Evolutionary conservation across 2,797 vertebrate species (phyloP), one percentile per base, ranked within the genome.

Genomic region (Sebastes itinus): DNA sequence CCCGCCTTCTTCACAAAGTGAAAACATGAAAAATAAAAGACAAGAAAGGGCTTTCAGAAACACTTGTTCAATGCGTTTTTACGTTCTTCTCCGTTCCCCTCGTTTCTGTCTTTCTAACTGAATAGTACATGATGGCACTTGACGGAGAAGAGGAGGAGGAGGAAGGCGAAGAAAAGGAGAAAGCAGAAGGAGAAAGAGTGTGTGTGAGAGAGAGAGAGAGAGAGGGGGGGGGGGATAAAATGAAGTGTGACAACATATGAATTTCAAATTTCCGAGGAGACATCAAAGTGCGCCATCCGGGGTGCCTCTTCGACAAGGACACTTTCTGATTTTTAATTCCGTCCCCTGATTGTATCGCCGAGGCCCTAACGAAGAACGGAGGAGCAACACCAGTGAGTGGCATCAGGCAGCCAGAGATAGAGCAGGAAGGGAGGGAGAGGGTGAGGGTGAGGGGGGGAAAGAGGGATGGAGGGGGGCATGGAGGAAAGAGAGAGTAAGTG

Each of bases 191-290:
- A 42, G 32, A 64, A 80, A 74, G 75, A 14, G 46, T 14, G 20
- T n/a, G 18, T 8, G 49, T 1, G 66, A 4, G 13, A 76, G 54
- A 64, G 63, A 69, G 60, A 73, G 75, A 25, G 78, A 16, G 62
- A 60, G 75, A 66, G 66, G 1, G 42, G 82, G 77, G 85, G 20
- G 85, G 86, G 91, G 89, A 83, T 92, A 95, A 96, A 95, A 95
- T 95, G 92, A 95, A 95, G 94, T 96, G 95, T 96, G 95, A 96
- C 95, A 96, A 96, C 95, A 96, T 96, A 96, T 96, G 96, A 96
- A 96, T 96, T 96, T 96, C 95, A 96, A 95, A 96, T 96, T 95
- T 95, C 90, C 83, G 85, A 89, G 92, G 93, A 94, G 94, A 96
- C 95, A 96, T 96, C 95, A 96, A 96, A 96, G 95, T 95, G 87